These are phyloP conservation scores for Parapristionchus giblindavisi DNA, from an alignment of 2,888 invertebrate genomes.

Conservation along the genomic window DNA sequence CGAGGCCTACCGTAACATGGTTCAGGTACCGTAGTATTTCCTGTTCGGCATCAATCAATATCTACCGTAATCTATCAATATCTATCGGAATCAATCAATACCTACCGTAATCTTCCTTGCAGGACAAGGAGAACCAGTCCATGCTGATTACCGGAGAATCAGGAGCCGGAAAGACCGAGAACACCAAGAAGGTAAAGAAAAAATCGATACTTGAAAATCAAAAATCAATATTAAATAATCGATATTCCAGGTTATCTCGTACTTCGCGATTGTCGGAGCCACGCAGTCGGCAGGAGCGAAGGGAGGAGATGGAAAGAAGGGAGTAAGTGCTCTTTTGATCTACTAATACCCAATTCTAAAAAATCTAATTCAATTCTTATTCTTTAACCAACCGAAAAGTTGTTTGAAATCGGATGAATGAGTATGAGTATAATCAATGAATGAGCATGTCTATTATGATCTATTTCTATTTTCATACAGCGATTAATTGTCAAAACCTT, in stretches of 20 bases:
- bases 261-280: constrained; percentile 84
- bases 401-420: not conserved
- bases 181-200: constrained; percentile 87
- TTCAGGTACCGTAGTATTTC: constrained; percentile 71
- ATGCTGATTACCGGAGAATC: constrained; percentile 99
- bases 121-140: constrained; percentile 99
- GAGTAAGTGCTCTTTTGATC: constrained; percentile 45
- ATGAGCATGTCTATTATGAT: no score
- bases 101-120: constrained; percentile 10
- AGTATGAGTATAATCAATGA: no score
- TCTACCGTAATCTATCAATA: not conserved
- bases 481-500: not conserved
- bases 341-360: constrained; percentile 5
- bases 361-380: not conserved
- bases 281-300: constrained; percentile 49
- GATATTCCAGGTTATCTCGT: constrained; percentile 83
- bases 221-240: not conserved
- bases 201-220: not conserved
- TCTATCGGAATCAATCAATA: not conserved
- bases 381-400: no score
- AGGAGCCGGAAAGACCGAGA: constrained; percentile 99
- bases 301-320: constrained; percentile 50
- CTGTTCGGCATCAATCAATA: not conserved
- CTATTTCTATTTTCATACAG: no score
- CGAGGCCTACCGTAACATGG: constrained; percentile 99